Evolutionary conservation across 2,888 invertebrate species (phyloP).

Genomic region (Hypselothyrea guttata): DNA sequence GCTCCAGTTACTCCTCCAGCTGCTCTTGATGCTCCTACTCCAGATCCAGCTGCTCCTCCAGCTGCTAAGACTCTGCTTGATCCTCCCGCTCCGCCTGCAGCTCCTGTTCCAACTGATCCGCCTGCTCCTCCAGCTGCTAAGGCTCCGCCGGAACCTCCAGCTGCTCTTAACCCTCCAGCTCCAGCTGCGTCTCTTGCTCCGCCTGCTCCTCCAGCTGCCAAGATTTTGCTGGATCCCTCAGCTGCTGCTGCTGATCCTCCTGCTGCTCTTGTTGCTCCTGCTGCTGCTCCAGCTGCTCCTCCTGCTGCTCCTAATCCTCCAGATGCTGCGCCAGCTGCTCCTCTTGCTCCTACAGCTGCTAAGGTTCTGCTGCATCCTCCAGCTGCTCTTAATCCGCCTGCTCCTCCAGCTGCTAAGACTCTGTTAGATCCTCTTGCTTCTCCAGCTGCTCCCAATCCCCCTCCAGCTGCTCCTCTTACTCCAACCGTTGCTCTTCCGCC

Average conservation of each 20-base stretch:
- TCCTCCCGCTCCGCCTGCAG: not conserved
- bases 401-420: not conserved
- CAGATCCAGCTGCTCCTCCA: slow-evolving; percentile 4
- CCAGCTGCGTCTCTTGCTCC: not conserved
- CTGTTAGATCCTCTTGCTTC: not conserved
- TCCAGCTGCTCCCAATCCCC: too few species aligned
- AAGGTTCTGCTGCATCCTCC: too few species aligned
- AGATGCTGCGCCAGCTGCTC: slow-evolving; percentile 4
- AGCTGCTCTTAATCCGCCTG: slow-evolving; percentile 6
- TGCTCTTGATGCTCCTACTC: too few species aligned
- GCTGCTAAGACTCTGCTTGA: too few species aligned
- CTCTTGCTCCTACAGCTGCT: slow-evolving; percentile 1
- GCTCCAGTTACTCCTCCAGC: too few species aligned
- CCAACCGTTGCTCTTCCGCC: not conserved
- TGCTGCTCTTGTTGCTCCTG: slow-evolving; percentile 23
- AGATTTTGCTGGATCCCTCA: slow-evolving; percentile 24
- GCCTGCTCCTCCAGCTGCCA: slow-evolving; percentile 19
- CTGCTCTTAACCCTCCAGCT: too few species aligned
- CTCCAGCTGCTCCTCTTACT: slow-evolving; percentile 1
- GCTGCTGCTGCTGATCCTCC: slow-evolving; percentile 6
- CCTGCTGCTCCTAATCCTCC: too few species aligned
- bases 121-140: slow-evolving; percentile 3
- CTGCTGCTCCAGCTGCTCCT: too few species aligned
- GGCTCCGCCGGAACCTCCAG: not conserved
- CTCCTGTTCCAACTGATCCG: slow-evolving; percentile 1